Evolutionary conservation across 2,113 vertebrate genomes (phyloP).

Genomic region (zebrafish (Danio rerio)): DNA sequence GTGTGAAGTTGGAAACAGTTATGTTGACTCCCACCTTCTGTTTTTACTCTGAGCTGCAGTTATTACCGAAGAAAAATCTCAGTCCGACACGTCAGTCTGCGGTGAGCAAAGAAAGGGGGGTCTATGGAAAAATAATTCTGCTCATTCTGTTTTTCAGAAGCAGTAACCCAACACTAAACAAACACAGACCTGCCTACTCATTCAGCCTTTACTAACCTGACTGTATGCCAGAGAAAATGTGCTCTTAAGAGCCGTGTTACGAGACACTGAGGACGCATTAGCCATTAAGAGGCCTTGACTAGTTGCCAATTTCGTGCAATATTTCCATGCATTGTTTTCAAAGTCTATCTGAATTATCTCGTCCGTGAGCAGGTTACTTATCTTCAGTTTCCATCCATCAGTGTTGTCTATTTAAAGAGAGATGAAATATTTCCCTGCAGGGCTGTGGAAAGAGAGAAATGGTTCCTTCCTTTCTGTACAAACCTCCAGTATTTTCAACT

Average conservation of each 20-base stretch:
- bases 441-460: background rate
- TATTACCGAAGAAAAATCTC: background rate
- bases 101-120: conserved; percentile 21
- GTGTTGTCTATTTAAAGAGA: background rate
- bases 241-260: conserved; percentile 43
- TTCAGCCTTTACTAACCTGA: conserved; percentile 51
- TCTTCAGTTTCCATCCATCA: background rate
- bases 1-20: background rate
- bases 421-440: background rate
- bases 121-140: conserved; percentile 58
- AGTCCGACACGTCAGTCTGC: background rate
- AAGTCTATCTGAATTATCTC: background rate
- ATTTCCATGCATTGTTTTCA: background rate
- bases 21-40: background rate
- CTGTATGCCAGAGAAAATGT: conserved; percentile 55
- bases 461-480: conserved; percentile 7
- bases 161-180: conserved; percentile 69
- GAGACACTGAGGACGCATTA: background rate
- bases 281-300: background rate
- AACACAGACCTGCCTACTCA: conserved; percentile 64
- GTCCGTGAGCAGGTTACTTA: background rate
- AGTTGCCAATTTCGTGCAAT: background rate
- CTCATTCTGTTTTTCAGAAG: conserved; percentile 49
- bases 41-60: background rate
- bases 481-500: conserved; percentile 24